Base-by-base conservation (phyloP, 2,888 invertebrate genomes). In the Proisotoma minuta region DNA sequence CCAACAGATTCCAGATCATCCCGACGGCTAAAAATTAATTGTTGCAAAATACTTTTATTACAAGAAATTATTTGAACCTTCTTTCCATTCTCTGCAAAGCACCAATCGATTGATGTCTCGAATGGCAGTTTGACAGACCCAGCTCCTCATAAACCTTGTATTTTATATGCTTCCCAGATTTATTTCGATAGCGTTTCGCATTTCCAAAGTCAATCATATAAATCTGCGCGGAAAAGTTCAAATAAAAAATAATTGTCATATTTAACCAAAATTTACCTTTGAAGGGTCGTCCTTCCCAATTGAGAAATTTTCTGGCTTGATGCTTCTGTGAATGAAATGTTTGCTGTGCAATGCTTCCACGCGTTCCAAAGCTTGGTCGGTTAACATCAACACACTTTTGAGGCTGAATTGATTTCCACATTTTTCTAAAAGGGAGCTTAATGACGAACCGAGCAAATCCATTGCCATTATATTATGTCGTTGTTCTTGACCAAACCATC, bases 71-170 rank as follows among this genome's bases (percentile, higher is more conserved):
- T 12, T 12, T 18, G 23, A 50, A 65, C 65, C 65, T 65, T 40
- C 65, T 58, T 39, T 65, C 65, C 62, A 62, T 57, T 47, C 65
- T 34, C 49, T 62, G 59, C 59, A 65, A 62, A 24, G 65, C 65
- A 26, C 62, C 61, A 52, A 65, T 65, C 15, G 65, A 65, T 54
- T 65, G 65, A 29, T 65, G 65, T 20, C 62, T 61, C 26, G 65
- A 65, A 50, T 65, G 65, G 34, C 65, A 65, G 39, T 62, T 62
- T 34, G 62, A 59, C 57, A 65, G 43, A 23, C 65, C 65, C 22
- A 65, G 62, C 40, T 65, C 65, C 29, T 59, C 43, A 58, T 65
- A 65, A 18, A 62, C 65, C 53, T 65, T 65, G 62, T 59, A 65
- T 40, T 62, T 59, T 15, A 65, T 65, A 48, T 65, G 65, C 28